Evolutionary conservation across 2,113 vertebrate species (phyloP).

Genomic region (Eublepharis macularius): DNA sequence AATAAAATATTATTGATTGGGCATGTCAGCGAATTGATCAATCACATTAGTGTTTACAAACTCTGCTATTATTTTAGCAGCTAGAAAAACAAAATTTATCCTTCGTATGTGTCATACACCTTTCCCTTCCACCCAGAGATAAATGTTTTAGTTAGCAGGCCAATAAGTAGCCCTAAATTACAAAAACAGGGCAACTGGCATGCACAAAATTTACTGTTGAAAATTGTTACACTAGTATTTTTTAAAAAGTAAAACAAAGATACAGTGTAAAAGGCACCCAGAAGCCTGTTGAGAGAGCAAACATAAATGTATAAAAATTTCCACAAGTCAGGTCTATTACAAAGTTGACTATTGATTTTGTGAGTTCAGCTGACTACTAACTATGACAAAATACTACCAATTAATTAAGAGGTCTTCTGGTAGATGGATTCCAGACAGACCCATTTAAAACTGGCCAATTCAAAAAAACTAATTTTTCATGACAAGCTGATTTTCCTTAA

Average conservation of each 20-base stretch:
- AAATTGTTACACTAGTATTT: neutral
- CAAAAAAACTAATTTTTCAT: neutral
- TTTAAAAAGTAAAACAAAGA: neutral
- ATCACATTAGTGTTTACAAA: conserved; percentile 19
- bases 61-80: conserved; percentile 8
- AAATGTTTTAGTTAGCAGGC: neutral
- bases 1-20: conserved; percentile 18
- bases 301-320: conserved; percentile 15
- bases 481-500: neutral
- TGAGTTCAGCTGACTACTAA: neutral
- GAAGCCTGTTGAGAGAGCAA: neutral
- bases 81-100: neutral
- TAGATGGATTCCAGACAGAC: neutral
- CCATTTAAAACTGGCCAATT: neutral
- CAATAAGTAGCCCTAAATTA: neutral
- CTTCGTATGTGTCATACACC: neutral
- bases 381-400: neutral
- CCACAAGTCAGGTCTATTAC: neutral
- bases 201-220: neutral
- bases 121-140: neutral
- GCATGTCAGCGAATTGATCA: neutral
- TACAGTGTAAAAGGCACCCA: neutral
- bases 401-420: conserved; percentile 19
- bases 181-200: neutral
- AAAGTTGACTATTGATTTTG: conserved; percentile 21